Base-by-base conservation (phyloP, 2,888 invertebrate genomes). In the Lumbricus terrestris region DNA sequence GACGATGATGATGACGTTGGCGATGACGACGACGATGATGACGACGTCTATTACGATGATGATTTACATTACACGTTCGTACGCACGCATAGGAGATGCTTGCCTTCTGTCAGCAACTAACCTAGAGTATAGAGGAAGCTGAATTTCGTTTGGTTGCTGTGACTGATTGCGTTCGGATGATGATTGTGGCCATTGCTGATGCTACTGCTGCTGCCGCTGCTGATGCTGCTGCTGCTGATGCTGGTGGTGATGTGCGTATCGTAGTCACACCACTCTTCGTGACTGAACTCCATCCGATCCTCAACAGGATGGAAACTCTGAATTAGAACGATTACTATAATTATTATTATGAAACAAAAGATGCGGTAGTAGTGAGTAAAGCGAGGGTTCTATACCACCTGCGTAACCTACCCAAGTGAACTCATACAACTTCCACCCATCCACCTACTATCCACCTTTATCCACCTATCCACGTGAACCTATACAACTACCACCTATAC, bases 251-350 rank as follows among this genome's bases (percentile, higher is more conserved):
- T 3, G 34, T 85, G 85, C 0, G n/a, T n/a, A 0, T 69, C 37
- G 23, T 35, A 35, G 34, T 37, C 85, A 15, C 85, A 85, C 35
- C 35, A 85, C 18, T 85, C 85, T 6, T 85, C 85, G 16, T 37
- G 37, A 15, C 85, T 85, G 85, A 85, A 85, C 85, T 85, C 85
- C 85, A 85, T 85, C 34, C 37, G 35, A 20, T 85, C 85, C 20
- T 85, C 37, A 20, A 33, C 18, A 8, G 85, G 37, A 35, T 85
- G 85, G 23, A 85, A 85, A 85, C 85, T 85, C 85, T 85, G 85
- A 20, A 29, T 2, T 0, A n/a, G 11, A 69, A 69, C 8, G 8
- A 40, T 11, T 6, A 6, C 15, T 40, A 40, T 6, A 40, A 40
- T 11, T 11, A 40, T 40, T 40, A 40, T 15, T 11, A 40, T 11